phyloP scores from a whole-genome alignment of 2,113 vertebrate genomes.

The Nesogale talazaci region DNA sequence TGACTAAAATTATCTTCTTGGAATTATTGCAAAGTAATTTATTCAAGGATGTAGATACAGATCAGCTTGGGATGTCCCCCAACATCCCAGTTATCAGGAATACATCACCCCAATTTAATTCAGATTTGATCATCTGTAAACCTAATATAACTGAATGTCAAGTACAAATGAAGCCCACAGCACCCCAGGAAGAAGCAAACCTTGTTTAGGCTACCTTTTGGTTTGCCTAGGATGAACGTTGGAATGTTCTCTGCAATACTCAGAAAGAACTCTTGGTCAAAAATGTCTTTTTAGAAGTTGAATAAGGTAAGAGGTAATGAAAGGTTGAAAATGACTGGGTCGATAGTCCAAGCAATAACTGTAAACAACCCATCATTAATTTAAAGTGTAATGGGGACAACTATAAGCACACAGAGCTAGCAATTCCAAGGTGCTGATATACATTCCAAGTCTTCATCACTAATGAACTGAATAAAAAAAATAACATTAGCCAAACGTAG shows the following conservation, averaged over 20 bases:
- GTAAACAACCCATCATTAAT: not conserved
- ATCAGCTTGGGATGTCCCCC: not conserved
- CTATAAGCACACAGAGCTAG: not conserved
- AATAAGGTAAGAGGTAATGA: not conserved
- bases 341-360: not conserved
- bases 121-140: not conserved
- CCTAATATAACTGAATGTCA: not conserved
- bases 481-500: not conserved
- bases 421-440: not conserved
- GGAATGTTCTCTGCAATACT: not conserved
- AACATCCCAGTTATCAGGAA: not conserved
- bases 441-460: not conserved
- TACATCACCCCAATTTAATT: not conserved
- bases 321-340: not conserved
- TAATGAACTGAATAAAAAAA: not conserved
- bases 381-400: not conserved
- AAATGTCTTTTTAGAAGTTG: not conserved
- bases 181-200: not conserved
- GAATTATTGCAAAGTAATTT: not conserved
- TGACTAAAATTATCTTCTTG: not conserved
- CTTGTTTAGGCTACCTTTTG: not conserved
- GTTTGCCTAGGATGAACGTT: not conserved
- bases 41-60: not conserved
- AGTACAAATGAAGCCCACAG: not conserved
- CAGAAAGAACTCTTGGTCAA: not conserved